Evolutionary conservation across 2,113 vertebrate species (phyloP), one percentile per base, ranked within the genome.

Genomic region (Indicator maculatus): DNA sequence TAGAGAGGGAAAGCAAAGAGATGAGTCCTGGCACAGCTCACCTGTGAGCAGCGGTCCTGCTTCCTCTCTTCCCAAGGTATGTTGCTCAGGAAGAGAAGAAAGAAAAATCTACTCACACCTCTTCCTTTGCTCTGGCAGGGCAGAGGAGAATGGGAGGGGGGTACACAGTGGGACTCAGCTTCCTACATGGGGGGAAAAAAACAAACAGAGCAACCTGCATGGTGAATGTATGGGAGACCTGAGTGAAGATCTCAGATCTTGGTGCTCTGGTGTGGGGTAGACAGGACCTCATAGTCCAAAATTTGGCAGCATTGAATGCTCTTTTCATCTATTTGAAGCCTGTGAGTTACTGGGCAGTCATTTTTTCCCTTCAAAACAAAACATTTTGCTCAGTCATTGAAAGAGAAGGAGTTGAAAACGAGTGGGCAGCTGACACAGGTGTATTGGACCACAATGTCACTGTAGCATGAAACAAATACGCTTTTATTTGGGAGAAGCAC

Each of bases 121-220:
- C 33, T 74, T 38, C 31, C 26, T 80, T 70, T 74, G 23, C 31
- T 73, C 66, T 64, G 11, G 55, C 16, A 74, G 31, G 31, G 18
- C 7, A 69, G 27, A 41, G 12, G 26, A 50, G 47, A 73, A 47
- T 2, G 11, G n/a, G 45, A 41, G 16, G 5, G 6, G 12, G 8
- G 13, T 19, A 53, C 7, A 16, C 0, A 1, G 27, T 70, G 61
- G 23, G 41, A 36, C 36, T 8, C 50, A 60, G 2, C 3, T 20
- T 56, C 8, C 45, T 63, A 33, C 39, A 15, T n/a, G 26, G 26
- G 30, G 21, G 11, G 9, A 5, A 7, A 8, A 76, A 76, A 52
- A 8, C 23, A 30, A 66, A 33, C 44, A 60, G 45, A 61, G 38
- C 10, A 41, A 36, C 14, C 36, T 44, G 14, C 56, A 36, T 0